phyloP scores from a whole-genome alignment of 2,888 invertebrate species.

The Horisme vitalbata region DNA sequence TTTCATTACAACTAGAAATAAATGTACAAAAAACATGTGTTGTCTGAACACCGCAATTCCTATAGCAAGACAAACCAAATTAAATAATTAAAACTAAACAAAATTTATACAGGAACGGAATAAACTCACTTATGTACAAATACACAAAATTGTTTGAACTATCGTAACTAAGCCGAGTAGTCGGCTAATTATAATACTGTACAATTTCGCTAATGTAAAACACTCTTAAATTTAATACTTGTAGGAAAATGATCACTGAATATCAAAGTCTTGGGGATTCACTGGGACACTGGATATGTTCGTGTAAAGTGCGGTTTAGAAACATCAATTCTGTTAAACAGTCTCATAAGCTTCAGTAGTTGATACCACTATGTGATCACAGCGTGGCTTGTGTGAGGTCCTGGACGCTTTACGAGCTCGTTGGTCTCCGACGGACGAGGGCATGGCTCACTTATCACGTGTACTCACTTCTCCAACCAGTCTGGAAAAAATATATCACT shows the following conservation, averaged over 20 bases:
- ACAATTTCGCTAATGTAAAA: slow-evolving; percentile 82
- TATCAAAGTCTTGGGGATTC: slow-evolving; percentile 65
- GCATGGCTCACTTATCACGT: slow-evolving; percentile 89
- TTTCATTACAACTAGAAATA: slow-evolving; percentile 75
- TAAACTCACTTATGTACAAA: slow-evolving; percentile 75
- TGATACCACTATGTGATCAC: slow-evolving; percentile 52
- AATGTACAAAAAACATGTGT: slow-evolving; percentile 69
- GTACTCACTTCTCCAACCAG: slow-evolving; percentile 96
- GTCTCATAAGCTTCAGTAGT: slow-evolving; percentile 63
- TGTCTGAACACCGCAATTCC: slow-evolving; percentile 78
- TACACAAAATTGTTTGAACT: slow-evolving; percentile 73
- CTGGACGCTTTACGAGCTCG: slow-evolving; percentile 15
- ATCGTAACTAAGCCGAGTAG: slow-evolving; percentile 69
- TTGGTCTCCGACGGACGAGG: slow-evolving; percentile 33
- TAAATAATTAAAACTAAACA: slow-evolving; percentile 49
- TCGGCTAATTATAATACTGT: slow-evolving; percentile 80
- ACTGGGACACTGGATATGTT: slow-evolving; percentile 66
- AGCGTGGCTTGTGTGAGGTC: slow-evolving; percentile 49
- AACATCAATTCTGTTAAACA: slow-evolving; percentile 78
- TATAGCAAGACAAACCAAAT: slow-evolving; percentile 50
- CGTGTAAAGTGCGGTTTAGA: slow-evolving; percentile 55
- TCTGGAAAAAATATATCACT: slow-evolving; percentile 78
- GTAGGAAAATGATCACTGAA: slow-evolving; percentile 69
- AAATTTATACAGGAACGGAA: slow-evolving; percentile 78
- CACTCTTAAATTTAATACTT: slow-evolving; percentile 71